Percentiles rank a stretch among this genome's conserved stretches.
phyloP scores from a whole-genome alignment of 2,888 invertebrate genomes.

The Thyatira batis region DNA sequence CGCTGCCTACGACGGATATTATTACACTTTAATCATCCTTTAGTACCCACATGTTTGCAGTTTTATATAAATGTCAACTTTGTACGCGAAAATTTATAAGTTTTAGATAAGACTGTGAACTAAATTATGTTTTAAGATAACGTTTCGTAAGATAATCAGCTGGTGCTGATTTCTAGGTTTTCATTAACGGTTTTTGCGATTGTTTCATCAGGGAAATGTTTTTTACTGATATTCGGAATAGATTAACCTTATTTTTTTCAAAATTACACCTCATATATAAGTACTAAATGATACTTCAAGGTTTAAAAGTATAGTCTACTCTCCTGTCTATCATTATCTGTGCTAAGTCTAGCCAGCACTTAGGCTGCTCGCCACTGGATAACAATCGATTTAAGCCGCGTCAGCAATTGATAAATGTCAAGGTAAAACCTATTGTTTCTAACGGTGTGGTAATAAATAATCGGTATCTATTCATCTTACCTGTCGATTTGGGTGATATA shows the following conservation, averaged over 20 bases:
- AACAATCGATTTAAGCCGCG: slow-evolving; percentile 30
- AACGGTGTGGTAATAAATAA: slow-evolving; percentile 19
- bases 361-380: slow-evolving; percentile 20
- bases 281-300: too few relatives aligned
- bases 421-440: slow-evolving; percentile 46
- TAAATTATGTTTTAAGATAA: too few relatives aligned
- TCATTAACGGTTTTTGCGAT: too few relatives aligned
- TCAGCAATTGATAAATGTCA: slow-evolving; percentile 39
- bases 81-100: slow-evolving; percentile 7
- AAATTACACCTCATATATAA: too few relatives aligned
- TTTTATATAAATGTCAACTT: slow-evolving; percentile 17
- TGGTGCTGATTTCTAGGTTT: too few relatives aligned
- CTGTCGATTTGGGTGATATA: not conserved
- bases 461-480: slow-evolving; percentile 11
- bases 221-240: too few relatives aligned
- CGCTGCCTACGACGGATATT: slow-evolving; percentile 10
- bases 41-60: slow-evolving; percentile 1
- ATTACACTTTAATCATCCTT: slow-evolving; percentile 20
- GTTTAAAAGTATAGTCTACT: too few relatives aligned
- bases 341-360: not conserved
- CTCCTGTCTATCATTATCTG: too few relatives aligned
- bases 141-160: too few relatives aligned
- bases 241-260: too few relatives aligned
- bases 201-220: too few relatives aligned
- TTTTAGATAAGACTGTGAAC: slow-evolving; percentile 4